Conservation (phyloP, 2,797 vertebrate species). For the Gallinago stenura region DNA sequence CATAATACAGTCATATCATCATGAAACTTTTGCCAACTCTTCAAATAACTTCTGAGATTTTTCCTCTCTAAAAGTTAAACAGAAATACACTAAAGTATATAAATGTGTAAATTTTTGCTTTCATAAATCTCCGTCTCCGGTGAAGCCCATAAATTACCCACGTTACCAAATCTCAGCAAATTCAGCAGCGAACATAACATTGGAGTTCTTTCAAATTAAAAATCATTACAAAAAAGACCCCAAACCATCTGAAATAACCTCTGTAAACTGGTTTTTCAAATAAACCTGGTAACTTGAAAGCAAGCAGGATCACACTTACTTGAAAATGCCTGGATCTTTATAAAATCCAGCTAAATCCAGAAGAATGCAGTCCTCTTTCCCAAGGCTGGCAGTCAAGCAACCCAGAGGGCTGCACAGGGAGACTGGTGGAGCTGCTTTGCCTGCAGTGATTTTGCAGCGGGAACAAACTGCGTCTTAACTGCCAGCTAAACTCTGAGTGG, state of each 20-base stretch:
- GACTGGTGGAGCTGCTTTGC: not conserved
- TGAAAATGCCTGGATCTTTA: not conserved
- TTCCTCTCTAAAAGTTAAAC: not conserved
- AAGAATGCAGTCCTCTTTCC: not conserved
- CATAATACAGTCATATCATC: not conserved
- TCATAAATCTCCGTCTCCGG: not conserved
- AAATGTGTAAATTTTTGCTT: not conserved
- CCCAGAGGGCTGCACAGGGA: not conserved
- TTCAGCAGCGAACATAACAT: not conserved
- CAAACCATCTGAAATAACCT: not conserved
- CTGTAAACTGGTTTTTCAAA: not conserved
- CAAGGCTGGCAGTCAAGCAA: not conserved
- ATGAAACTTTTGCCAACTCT: not conserved
- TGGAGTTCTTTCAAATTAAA: not conserved
- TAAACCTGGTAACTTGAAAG: not conserved
- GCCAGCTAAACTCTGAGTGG: not conserved
- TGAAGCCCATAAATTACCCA: not conserved
- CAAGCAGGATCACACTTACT: not conserved
- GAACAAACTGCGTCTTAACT: not conserved
- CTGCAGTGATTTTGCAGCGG: not conserved
- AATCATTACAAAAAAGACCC: not conserved
- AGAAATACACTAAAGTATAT: not conserved
- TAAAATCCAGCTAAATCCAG: not conserved
- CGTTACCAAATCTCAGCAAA: not conserved
- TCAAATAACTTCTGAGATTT: not conserved